phyloP scores from a whole-genome alignment of 2,797 vertebrate genomes.

The Malurus splendens region DNA sequence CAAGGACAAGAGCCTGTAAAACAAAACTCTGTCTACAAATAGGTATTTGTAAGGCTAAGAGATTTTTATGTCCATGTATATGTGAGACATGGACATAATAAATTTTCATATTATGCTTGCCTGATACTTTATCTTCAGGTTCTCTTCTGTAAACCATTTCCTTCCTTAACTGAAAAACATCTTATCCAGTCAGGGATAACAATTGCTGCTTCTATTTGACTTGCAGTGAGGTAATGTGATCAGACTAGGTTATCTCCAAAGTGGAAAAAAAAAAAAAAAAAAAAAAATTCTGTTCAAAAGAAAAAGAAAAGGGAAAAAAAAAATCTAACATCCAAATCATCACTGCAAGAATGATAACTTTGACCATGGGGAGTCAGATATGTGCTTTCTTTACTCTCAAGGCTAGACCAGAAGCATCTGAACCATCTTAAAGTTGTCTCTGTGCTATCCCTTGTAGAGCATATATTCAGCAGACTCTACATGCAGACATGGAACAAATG shows the following conservation, averaged over 20 bases:
- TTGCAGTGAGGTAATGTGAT: background rate
- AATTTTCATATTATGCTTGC: background rate
- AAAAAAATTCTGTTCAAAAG: background rate
- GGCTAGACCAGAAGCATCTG: background rate
- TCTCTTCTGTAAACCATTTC: background rate
- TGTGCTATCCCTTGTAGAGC: background rate
- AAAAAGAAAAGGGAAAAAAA: background rate
- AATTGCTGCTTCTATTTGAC: background rate
- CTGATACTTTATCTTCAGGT: background rate
- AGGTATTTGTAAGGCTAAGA: background rate
- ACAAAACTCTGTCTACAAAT: background rate
- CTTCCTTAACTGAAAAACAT: background rate
- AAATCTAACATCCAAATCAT: background rate
- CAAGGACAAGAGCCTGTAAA: background rate
- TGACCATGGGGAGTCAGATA: rapidly evolving
- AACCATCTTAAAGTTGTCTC: background rate
- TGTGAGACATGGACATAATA: background rate
- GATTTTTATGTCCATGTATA: background rate
- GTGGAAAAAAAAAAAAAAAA: background rate
- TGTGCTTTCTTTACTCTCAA: background rate
- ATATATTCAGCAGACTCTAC: background rate
- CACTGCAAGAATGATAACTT: background rate
- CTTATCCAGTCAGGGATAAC: background rate
- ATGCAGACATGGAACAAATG: rapidly evolving
- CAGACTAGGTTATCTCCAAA: background rate